A percentile compares a stretch with the other conserved stretches of the same genome.
These are phyloP conservation scores for Microctenopoma steveboyesi DNA, from an alignment of 2,797 vertebrate species.

Conservation along the genomic window DNA sequence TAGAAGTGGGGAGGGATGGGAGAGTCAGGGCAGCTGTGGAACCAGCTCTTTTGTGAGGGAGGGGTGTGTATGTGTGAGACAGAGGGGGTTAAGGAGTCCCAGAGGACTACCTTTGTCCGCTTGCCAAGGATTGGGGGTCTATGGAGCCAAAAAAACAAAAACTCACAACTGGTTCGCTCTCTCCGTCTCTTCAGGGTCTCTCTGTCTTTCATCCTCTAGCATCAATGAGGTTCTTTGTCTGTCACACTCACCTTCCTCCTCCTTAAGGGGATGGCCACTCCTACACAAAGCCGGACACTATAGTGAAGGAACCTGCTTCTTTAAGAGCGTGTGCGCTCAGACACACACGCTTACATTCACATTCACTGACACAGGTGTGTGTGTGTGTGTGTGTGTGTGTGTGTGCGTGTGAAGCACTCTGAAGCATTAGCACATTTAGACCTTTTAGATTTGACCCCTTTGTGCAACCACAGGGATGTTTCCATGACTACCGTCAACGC, in stretches of 20 bases:
- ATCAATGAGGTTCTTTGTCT: slow-evolving; percentile 79
- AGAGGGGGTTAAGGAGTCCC: slow-evolving; percentile 70
- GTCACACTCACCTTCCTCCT: slow-evolving; percentile 70
- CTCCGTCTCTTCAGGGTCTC: slow-evolving; percentile 5
- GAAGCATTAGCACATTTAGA: slow-evolving; percentile 73
- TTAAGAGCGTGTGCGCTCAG: slow-evolving; percentile 54
- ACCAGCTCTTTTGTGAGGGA: slow-evolving; percentile 71
- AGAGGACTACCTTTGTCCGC: slow-evolving; percentile 80
- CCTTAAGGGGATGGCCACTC: slow-evolving; percentile 67
- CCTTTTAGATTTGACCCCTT: slow-evolving; percentile 72
- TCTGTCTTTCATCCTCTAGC: slow-evolving; percentile 22
- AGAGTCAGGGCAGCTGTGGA: slow-evolving; percentile 82
- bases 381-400: not conserved
- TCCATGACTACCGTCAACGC: slow-evolving; percentile 62
- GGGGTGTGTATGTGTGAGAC: slow-evolving; percentile 39
- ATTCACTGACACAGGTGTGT: slow-evolving; percentile 25
- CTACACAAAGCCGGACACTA: slow-evolving; percentile 60
- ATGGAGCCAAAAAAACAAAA: slow-evolving; percentile 54
- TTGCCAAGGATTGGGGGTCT: slow-evolving; percentile 70
- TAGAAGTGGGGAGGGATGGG: slow-evolving; percentile 57
- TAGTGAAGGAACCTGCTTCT: slow-evolving; percentile 63
- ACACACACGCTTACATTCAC: slow-evolving; percentile 12
- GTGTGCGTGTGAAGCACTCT: slow-evolving; percentile 28
- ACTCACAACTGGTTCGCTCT: slow-evolving; percentile 55
- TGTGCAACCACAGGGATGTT: slow-evolving; percentile 59